Base-by-base conservation (phyloP, 2,113 vertebrate species). In the Phylloscopus trochiloides region DNA sequence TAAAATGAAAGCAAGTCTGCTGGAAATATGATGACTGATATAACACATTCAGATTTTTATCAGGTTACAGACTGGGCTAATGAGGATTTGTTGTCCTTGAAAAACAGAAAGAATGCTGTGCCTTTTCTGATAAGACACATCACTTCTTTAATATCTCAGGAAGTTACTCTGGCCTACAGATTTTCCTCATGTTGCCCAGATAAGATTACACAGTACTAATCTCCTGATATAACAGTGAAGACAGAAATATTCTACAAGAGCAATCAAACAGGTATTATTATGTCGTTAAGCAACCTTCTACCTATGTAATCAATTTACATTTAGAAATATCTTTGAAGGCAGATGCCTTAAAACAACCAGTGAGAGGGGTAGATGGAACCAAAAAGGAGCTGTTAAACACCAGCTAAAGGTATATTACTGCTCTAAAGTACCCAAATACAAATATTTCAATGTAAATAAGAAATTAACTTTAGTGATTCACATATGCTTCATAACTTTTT, bases 371-470 rank as follows among this genome's bases (percentile, higher is more conserved):
- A 20, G 16, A 72, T 84, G 40, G 28, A n/a, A 47, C n/a, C 58
- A 76, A 84, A 92, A 63, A 61, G 15, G 26, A 72, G 28, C 29
- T 78, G 31, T 28, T 72, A 74, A 71, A 57, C 36, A 34, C 24
- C 38, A 34, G 11, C 11, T 82, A 40, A 45, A 87, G 18, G 34
- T 43, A 28, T 40, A 73, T 16, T 13, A 62, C 54, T 62, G 34
- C 14, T 81, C 34, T 67, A 28, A 36, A 51, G 13, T 54, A 83
- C 85, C 86, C 58, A 83, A 92, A 93, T 74, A 89, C 76, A 91
- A 87, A 84, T 92, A 81, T 65, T 90, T 70, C 26, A 92, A n/a
- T 73, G 14, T 83, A 92, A 94, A 95, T 68, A 89, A 75, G 51
- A 86, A 77, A 75, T 95, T 75, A 62, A 75, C 19, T 73, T 90